Evolutionary conservation across 2,888 invertebrate species (phyloP).

Genomic region (Mythimna lalbum): DNA sequence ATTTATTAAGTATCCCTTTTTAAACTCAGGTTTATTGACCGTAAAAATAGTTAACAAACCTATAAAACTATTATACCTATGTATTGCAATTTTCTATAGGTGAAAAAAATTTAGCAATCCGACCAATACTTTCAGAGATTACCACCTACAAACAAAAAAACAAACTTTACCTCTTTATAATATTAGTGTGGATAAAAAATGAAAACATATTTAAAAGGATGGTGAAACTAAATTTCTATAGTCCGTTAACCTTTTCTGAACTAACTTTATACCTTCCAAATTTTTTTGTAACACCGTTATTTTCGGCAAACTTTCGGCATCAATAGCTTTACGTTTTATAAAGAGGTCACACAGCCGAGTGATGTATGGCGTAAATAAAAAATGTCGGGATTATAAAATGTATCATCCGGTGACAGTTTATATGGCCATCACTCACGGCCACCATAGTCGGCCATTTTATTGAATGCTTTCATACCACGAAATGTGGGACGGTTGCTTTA

Average conservation of each 20-base stretch:
- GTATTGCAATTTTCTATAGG: no score
- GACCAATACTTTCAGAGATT: no score
- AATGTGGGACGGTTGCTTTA: constrained; percentile 26
- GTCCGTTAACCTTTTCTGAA: background rate
- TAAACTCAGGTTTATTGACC: constrained; percentile 3
- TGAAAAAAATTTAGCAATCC: no score
- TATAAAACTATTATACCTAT: no score
- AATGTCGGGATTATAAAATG: constrained; percentile 53
- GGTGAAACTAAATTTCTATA: background rate
- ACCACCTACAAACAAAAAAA: no score
- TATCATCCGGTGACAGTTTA: constrained; percentile 48
- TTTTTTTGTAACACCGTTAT: background rate
- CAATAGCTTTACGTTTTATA: constrained; percentile 34
- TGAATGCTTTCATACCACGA: constrained; percentile 3
- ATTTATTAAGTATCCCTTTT: constrained; percentile 16
- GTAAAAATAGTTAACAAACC: constrained; percentile 21
- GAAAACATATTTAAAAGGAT: background rate
- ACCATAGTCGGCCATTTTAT: constrained; percentile 33
- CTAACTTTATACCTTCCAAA: background rate
- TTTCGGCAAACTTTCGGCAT: constrained; percentile 22
- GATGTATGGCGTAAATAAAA: constrained; percentile 55
- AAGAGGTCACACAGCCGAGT: constrained; percentile 34
- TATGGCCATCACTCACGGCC: constrained; percentile 43
- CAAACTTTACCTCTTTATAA: no score
- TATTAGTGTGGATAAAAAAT: no score